Evolutionary conservation across 2,113 vertebrate species (phyloP), one percentile per base, ranked within the genome.

Genomic region (Mesembrinibis cayennensis): DNA sequence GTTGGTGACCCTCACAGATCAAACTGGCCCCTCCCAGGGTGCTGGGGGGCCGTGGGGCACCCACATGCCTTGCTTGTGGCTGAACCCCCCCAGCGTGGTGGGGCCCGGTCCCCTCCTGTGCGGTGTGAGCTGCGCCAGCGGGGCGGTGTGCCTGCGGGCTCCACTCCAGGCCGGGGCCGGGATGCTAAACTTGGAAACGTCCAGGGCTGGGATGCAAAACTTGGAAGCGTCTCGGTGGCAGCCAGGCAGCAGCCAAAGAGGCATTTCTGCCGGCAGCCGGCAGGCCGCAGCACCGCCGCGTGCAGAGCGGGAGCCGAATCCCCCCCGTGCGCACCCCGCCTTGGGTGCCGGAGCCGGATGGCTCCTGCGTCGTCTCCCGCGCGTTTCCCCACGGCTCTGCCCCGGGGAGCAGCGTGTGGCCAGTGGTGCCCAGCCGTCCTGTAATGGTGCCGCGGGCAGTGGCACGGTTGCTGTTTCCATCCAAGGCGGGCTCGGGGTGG

Each of bases 261-360:
- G 69, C 47, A 40, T 74, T 97, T 30, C 87, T 72, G 84, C 42
- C 0, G 2, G 70, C 88, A 90, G 85, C 90, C 38, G 0, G 87
- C 59, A 97, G 96, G 96, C 96, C 4, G 95, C 95, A 94, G 91
- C 88, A 95, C 47, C 59, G 49, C 61, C 22, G 1, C 3, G 0
- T 27, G 53, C 47, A 2, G 29, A 55, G 26, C 50, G 1, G 6
- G 13, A 67, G 81, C 59, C 2, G 3, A 40, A 2, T 65, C 9
- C 11, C 49, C 49, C 32, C 30, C 1, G 2, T 14, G 32, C 1
- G 2, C 38, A n/a, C 52, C 52, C 80, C 2, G 3, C 1, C 0
- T 4, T 71, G 45, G 47, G 42, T 58, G 61, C 76, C 5, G 11
- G 82, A 93, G 72, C 81, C 3, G 4, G 62, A 11, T 2, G 25